Evolutionary conservation across 2,888 invertebrate species (phyloP), one percentile per base, ranked within the genome.

Genomic region (Neoitamus cyanurus): DNA sequence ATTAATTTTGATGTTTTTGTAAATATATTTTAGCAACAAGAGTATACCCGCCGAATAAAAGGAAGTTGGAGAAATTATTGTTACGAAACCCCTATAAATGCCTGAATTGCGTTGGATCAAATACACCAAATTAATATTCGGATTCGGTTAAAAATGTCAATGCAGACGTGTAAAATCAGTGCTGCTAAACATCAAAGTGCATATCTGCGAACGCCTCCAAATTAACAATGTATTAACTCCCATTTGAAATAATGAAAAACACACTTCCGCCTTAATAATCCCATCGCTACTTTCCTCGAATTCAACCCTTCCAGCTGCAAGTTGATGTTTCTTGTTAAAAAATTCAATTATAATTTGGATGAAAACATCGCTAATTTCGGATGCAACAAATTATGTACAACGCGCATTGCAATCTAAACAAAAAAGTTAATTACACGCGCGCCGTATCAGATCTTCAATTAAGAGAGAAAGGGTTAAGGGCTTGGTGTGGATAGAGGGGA

Each of bases 371-470:
- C 58, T 58, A 58, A 58, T 58, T 58, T 58, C 25, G 15, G 58
- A 58, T 58, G 58, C 58, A 58, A 58, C 58, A 58, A 58, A 58
- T 58, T 58, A 58, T 15, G 58, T 58, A 25, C 58, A 58, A 58
- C 58, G 58, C 58, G 58, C 25, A 9, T 58, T 58, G 58, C 25
- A 25, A 58, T 20, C 58, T 58, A 58, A 58, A 58, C 25, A 58
- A 58, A 58, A 58, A 58, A 58, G 58, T 58, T 58, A 58, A 58
- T 58, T 58, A 58, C 58, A 58, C 58, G 20, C 58, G 58, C 58
- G 58, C 58, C 25, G 9, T 58, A 58, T 58, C 58, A 58, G 58
- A 58, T 58, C 58, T 58, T 58, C 58, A 58, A 58, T 58, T 58
- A 58, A 25, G 58, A 58, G n/a, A 42, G 9, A 58, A 58, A 58